Base-by-base conservation (phyloP, 2,113 vertebrate species). In the Calyptomena viridis region DNA sequence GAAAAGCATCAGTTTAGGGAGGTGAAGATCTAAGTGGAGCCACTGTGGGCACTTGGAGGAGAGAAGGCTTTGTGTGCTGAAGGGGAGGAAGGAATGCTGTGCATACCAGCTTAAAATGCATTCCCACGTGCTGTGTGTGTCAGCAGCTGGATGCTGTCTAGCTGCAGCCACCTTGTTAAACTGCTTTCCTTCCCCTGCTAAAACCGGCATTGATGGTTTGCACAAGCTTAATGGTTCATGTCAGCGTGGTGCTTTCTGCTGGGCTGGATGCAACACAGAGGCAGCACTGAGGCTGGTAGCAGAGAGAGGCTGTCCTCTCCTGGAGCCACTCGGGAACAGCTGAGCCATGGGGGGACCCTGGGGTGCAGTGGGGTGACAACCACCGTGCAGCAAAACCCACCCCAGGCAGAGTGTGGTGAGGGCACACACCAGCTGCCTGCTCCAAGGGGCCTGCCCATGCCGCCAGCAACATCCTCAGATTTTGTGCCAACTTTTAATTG, bases 401-500 rank as follows among this genome's bases (percentile, higher is more conserved):
- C 17, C 7, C 17, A 14, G 71, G 53, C 35, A 23, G 74, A 28
- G 74, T 11, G 4, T 0, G 0, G 9, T 1, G 13, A 80, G 56
- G 73, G 72, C 31, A 18, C 0, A 17, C 39, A 27, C 23, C 18
- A 5, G 27, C 73, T 89, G 73, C 59, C 77, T 10, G 14, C 28
- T 17, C 62, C 0, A 1, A 84, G 77, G 39, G 87, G 53, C 55
- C 74, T 46, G 72, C 75, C 71, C 49, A 49, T 3, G 0, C 56
- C 5, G 6, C 63, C 46, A 53, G 59, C 8, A 28, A 3, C 21
- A 7, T 59, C 27, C 11, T 47, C 46, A 23, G 50, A 21, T 86
- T 84, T 77, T 33, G n/a, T 87, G 89, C 73, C 84, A 78, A 62
- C 39, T 92, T 90, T 74, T 92, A 95, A 84, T 81, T 71, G 42